Evolutionary conservation across 2,888 invertebrate species (phyloP), one percentile per base, ranked within the genome.

Genomic region (Scelioninae gen. 2): DNA sequence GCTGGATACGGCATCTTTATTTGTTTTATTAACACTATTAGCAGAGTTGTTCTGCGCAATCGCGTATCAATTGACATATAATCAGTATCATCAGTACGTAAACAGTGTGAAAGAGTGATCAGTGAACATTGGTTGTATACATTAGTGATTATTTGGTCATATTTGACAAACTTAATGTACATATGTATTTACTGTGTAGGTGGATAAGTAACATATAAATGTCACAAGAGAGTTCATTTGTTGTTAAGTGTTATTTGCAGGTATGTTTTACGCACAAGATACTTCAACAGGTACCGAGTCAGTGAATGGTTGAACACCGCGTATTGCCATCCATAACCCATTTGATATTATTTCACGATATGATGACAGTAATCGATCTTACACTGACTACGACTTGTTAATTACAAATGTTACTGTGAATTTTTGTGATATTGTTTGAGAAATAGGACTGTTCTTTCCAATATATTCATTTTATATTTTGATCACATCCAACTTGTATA

Each of bases 31-130:
- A 11, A 37, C 11, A 11, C 2, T 11, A 13, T 11, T n/a, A 37
- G 31, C 45, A 22, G 22, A 18, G 7, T 16, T 7, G 22, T 15
- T 48, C 15, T 11, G 61, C 61, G 61, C 28, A 52, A 63, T 31
- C 22, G 41, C 52, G 39, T 16, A 18, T 33, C 35, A 55, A 63
- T 45, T 64, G 64, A 64, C 64, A n/a, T n/a, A n/a, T n/a, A n/a
- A n/a, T n/a, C n/a, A n/a, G 46, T 55, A 64, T 46, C 53, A 55
- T 55, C 46, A 65, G 39, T 48, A 48, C 48, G 57, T 67, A 67
- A 67, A 67, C 65, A 65, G 65, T 46, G 31, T 5, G 55, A 57
- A 48, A 31, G 41, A 67, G 67, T 58, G 48, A 43, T 63, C 52
- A 52, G 52, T 63, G 28, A n/a, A 52, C 43, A 18, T 28, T 19